These are phyloP conservation scores for Mixornis gularis DNA, from an alignment of 2,113 vertebrate species.

Conservation along the genomic window DNA sequence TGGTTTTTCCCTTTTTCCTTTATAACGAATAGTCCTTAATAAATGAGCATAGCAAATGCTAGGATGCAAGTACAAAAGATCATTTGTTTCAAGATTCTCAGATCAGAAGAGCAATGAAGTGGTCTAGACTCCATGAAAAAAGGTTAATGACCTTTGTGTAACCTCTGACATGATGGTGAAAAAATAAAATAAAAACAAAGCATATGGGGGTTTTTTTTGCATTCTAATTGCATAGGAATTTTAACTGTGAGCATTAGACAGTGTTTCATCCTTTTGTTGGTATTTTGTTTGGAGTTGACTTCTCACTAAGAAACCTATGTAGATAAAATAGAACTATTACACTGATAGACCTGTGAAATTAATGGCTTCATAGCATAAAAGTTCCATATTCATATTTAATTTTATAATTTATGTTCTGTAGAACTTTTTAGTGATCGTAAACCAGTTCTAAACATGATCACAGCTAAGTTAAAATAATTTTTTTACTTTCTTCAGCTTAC, in stretches of 20 bases:
- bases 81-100: not conserved
- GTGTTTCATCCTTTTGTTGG: not conserved
- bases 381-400: not conserved
- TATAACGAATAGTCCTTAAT: not conserved
- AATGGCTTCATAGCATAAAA: not conserved
- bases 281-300: not conserved
- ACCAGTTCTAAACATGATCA: constrained; percentile 25
- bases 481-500: constrained; percentile 55
- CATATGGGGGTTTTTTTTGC: rapidly evolving
- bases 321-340: not conserved
- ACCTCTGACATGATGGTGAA: not conserved
- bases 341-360: not conserved
- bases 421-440: not conserved
- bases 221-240: not conserved
- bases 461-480: constrained; percentile 58
- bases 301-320: not conserved
- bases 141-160: not conserved
- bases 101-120: not conserved
- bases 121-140: not conserved
- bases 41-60: not conserved
- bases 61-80: not conserved
- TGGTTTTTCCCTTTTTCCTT: not conserved
- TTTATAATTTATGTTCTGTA: not conserved
- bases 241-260: not conserved
- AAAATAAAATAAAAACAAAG: not conserved